Evolutionary conservation across 2,888 invertebrate species (phyloP).

Genomic region (Rhodophaea formosa): DNA sequence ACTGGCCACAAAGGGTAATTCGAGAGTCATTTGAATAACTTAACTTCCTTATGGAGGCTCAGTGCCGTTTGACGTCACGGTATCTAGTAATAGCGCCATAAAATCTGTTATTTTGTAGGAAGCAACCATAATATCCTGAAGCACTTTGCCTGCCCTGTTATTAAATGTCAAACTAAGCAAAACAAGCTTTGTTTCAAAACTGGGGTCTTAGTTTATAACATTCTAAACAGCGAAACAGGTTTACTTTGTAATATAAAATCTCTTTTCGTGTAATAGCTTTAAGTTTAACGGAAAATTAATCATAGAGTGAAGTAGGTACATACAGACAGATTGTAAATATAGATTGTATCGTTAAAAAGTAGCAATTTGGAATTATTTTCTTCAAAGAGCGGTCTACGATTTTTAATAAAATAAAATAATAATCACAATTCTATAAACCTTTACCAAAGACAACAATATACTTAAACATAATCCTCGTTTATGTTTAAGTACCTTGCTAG

Average conservation of each 20-base stretch:
- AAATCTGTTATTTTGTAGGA: slow-evolving; percentile 16
- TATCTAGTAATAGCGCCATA: slow-evolving; percentile 5
- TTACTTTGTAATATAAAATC: too few relatives aligned
- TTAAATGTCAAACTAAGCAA: slow-evolving; percentile 9
- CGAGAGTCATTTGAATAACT: slow-evolving; percentile 25
- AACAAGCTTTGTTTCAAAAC: slow-evolving; percentile 6
- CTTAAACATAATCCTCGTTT: too few relatives aligned
- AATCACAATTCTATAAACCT: too few relatives aligned
- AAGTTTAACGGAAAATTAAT: neutral
- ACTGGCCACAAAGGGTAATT: slow-evolving; percentile 22
- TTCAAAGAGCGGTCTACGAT: too few relatives aligned
- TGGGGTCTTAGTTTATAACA: neutral
- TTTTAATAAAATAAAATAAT: too few relatives aligned
- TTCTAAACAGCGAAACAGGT: too few relatives aligned
- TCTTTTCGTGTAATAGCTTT: neutral
- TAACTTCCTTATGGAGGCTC: slow-evolving; percentile 8
- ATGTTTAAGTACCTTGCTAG: too few relatives aligned
- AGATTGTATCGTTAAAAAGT: too few relatives aligned
- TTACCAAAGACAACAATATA: too few relatives aligned
- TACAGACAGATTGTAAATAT: too few relatives aligned
- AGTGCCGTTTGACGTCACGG: slow-evolving; percentile 21
- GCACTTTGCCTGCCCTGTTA: neutral
- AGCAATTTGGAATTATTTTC: too few relatives aligned
- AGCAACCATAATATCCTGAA: slow-evolving; percentile 3
- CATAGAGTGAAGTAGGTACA: neutral